Conservation (phyloP, 2,113 vertebrate genomes). For the Barbus barbus region DNA sequence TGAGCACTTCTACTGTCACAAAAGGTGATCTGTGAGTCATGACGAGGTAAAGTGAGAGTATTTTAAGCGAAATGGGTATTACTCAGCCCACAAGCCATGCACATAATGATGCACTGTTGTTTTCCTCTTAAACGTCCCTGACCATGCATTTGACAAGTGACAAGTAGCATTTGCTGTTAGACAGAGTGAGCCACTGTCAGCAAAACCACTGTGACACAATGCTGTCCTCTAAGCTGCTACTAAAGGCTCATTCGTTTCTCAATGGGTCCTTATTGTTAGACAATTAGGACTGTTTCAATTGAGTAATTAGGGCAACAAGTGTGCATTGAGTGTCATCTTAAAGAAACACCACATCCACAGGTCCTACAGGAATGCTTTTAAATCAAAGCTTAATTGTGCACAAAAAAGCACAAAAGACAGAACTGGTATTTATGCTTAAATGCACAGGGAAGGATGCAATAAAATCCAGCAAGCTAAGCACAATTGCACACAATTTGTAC, state of each 20-base stretch:
- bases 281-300: not conserved
- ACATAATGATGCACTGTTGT: conserved; percentile 20
- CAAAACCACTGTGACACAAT: conserved; percentile 3
- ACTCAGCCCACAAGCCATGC: conserved; percentile 6
- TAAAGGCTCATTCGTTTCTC: not conserved
- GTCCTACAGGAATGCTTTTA: not conserved
- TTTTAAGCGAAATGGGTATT: conserved; percentile 52
- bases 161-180: conserved; percentile 6
- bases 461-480: conserved; percentile 9
- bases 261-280: not conserved
- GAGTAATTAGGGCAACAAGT: conserved; percentile 31
- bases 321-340: not conserved
- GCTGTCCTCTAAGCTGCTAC: not conserved
- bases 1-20: conserved; percentile 11
- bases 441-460: not conserved
- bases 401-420: not conserved
- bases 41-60: conserved; percentile 54
- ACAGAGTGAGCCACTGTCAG: not conserved
- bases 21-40: conserved; percentile 31
- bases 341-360: not conserved
- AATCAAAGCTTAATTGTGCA: not conserved
- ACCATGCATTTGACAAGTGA: conserved; percentile 23
- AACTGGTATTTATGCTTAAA: not conserved
- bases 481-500: not conserved
- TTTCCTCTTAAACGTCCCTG: conserved; percentile 10